A percentile compares a stretch with the other conserved stretches of the same genome.
These are phyloP conservation scores for Strigamia transsilvanica DNA, from an alignment of 2,888 invertebrate genomes.

Conservation along the genomic window DNA sequence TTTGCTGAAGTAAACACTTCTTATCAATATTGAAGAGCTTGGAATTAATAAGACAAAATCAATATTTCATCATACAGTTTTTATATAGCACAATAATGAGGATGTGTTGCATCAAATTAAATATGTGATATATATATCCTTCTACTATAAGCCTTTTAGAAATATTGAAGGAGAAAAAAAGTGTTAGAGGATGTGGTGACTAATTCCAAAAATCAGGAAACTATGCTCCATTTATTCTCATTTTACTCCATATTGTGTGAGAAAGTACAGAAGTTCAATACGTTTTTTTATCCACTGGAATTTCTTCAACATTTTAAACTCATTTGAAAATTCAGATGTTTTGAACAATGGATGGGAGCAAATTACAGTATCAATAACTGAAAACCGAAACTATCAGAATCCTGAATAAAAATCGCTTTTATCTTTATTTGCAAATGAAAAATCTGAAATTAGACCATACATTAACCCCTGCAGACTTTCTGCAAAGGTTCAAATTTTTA, in stretches of 20 bases:
- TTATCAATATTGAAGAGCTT: neutral
- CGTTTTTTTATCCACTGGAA: neutral
- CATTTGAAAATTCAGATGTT: no score
- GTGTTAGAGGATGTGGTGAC: neutral
- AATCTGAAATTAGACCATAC: neutral
- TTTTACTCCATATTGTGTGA: neutral
- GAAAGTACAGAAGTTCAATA: neutral
- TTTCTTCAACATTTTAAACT: no score
- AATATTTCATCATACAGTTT: neutral
- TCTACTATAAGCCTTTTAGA: no score
- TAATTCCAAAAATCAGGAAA: neutral
- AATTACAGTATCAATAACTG: neutral
- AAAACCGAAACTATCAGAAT: neutral
- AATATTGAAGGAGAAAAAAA: no score
- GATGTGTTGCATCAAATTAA: neutral
- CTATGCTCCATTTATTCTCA: neutral
- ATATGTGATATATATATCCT: neutral
- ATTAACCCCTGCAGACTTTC: neutral
- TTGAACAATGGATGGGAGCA: neutral
- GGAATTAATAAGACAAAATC: no score
- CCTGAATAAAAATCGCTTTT: no score
- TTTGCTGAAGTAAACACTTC: neutral
- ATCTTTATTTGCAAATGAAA: neutral
- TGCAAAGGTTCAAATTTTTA: neutral
- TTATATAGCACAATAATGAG: neutral